Evolutionary conservation across 1,140 invertebrate genomes (phyloP).

Genomic region (Scaptomyza pallida): DNA sequence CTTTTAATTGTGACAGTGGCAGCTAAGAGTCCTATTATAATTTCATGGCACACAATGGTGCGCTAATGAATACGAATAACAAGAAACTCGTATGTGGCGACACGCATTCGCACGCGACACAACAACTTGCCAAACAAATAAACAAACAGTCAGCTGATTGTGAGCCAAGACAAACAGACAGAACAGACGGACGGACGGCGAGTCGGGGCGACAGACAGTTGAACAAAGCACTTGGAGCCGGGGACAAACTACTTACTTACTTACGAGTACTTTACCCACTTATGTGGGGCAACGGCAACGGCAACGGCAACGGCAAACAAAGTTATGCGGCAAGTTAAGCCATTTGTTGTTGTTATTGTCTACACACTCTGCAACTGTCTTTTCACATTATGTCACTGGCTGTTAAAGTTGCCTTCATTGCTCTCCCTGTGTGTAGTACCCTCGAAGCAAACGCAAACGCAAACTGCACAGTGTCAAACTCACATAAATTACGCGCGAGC

Average conservation of each 20-base stretch:
- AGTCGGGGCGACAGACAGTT: not conserved
- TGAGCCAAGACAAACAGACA: constrained; percentile 35
- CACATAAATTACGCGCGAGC: constrained; percentile 76
- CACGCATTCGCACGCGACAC: constrained; percentile 45
- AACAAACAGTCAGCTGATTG: constrained; percentile 66
- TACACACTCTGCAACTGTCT: constrained; percentile 45
- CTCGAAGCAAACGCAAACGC: constrained; percentile 61
- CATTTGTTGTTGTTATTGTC: constrained; percentile 51
- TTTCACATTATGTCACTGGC: constrained; percentile 68
- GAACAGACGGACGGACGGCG: not conserved
- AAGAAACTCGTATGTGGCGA: constrained; percentile 45
- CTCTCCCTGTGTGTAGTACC: constrained; percentile 25
- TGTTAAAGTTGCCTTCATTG: constrained; percentile 47
- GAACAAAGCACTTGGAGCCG: constrained; percentile 13
- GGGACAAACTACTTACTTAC: constrained; percentile 55
- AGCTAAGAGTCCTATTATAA: constrained; percentile 47
- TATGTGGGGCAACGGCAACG: constrained; percentile 57
- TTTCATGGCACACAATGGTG: constrained; percentile 67
- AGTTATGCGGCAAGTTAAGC: constrained; percentile 73
- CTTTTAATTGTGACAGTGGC: constrained; percentile 56
- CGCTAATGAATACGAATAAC: constrained; percentile 79
- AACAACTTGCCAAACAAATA: constrained; percentile 54
- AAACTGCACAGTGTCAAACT: constrained; percentile 68
- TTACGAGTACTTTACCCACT: constrained; percentile 65
- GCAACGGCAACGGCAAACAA: constrained; percentile 37